Evolutionary conservation across 2,113 vertebrate genomes (phyloP), one percentile per base, ranked within the genome.

Genomic region (mouse (Mus musculus)): DNA sequence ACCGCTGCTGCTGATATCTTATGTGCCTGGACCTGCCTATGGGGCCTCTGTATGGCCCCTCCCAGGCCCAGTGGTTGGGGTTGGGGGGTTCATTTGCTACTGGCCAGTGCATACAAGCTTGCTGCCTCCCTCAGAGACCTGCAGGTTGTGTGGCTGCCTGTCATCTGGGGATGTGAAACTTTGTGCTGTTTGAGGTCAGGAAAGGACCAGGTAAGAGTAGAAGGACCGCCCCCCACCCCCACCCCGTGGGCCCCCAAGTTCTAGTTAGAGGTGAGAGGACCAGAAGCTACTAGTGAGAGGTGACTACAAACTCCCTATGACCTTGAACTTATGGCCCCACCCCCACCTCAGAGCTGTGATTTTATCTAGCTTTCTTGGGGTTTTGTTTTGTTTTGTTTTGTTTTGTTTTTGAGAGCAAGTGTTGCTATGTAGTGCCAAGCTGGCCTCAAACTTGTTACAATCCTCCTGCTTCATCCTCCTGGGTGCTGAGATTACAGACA

Each of bases 21-120:
- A 85, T 1, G 16, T 3, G 22, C 49, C 71, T 39, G 54, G 33
- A 59, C 80, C 26, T 72, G 36, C 84, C 88, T 73, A n/a, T 78
- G 22, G 42, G 13, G 33, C 17, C 56, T 87, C 10, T 28, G 0
- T 78, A 1, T 33, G n/a, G 76, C 33, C 84, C 42, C 33, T 73
- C 61, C 33, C 14, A 17, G 33, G 30, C 13, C 56, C 61, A 63
- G 42, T 42, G 59, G 39, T n/a, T 39, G 71, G 76, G 88, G n/a
- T 0, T 10, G 3, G 39, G 39, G 67, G 28, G 39, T 61, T 82
- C n/a, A 10, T 52, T 61, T 80, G 89, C 81, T 94, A 82, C 96
- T 82, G 80, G 22, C 88, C 72, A 13, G 20, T 36, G 85, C 90
- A 76, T 97, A 97, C 90, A 97, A 88, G 93, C 89, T 96, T 91